Conservation (phyloP, 2,113 vertebrate genomes). For the Callipepla squamata region DNA sequence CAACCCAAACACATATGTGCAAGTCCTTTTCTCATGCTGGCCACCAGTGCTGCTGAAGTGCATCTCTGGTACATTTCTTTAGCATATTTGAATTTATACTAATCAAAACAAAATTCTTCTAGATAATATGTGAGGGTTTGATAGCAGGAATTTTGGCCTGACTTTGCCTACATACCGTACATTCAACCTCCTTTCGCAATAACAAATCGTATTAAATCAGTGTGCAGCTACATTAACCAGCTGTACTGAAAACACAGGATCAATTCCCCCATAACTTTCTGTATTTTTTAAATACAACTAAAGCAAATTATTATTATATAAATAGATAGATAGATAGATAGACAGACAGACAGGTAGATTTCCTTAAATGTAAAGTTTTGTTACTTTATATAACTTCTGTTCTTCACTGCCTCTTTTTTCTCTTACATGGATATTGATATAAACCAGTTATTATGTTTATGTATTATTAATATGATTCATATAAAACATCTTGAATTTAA, state of each 20-base stretch:
- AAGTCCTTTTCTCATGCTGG: neutral
- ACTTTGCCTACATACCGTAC: neutral
- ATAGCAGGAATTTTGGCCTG: neutral
- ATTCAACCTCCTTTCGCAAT: neutral
- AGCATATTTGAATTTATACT: neutral
- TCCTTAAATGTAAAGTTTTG: neutral
- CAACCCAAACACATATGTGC: neutral
- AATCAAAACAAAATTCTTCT: neutral
- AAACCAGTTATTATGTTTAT: neutral
- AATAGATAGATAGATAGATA: too few species aligned
- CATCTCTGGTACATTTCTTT: neutral
- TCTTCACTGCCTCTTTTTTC: neutral
- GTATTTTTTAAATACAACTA: neutral
- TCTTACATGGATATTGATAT: neutral
- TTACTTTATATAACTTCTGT: neutral
- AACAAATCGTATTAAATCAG: neutral
- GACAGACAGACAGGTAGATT: too few species aligned
- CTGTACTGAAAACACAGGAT: neutral
- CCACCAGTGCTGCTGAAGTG: neutral
- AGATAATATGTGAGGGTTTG: neutral
- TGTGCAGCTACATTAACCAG: neutral
- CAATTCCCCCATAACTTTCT: neutral
- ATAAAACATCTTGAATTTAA: neutral
- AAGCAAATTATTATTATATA: neutral
- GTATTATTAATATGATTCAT: neutral